Percentiles rank a stretch among this genome's conserved stretches.
Conservation (phyloP, 2,888 invertebrate species). For the Dexiosoma caninum region DNA sequence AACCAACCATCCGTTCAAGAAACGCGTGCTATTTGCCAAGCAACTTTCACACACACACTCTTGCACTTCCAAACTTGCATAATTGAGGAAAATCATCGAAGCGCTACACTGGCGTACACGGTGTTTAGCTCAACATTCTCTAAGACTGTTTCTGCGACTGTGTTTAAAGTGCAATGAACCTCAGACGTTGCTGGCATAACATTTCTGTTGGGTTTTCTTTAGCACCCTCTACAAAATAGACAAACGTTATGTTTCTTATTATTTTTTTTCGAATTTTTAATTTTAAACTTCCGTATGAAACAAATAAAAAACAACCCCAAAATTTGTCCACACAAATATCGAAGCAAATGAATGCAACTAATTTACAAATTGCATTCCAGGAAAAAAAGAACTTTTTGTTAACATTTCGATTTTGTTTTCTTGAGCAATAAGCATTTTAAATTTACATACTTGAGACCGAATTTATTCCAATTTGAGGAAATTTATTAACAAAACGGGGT, state of each 20-base stretch:
- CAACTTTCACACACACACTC: background rate
- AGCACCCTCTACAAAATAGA: slow-evolving; percentile 39
- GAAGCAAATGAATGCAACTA: slow-evolving; percentile 15
- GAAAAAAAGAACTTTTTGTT: background rate
- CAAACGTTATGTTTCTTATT: background rate
- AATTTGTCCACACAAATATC: slow-evolving; percentile 1
- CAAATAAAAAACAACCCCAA: slow-evolving; percentile 51
- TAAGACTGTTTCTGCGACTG: background rate
- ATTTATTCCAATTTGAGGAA: no score
- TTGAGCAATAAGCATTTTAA: background rate
- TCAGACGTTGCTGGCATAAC: slow-evolving; percentile 4
- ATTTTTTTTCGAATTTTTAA: background rate
- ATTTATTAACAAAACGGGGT: no score
- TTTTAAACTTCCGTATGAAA: slow-evolving; percentile 23
- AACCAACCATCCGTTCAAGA: slow-evolving; percentile 17
- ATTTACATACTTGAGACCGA: background rate
- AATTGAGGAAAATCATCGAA: slow-evolving; percentile 60
- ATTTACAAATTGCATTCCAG: slow-evolving; percentile 18
- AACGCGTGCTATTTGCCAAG: slow-evolving; percentile 64
- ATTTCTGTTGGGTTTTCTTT: slow-evolving; percentile 26
- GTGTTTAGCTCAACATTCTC: slow-evolving; percentile 45
- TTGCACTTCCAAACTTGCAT: background rate
- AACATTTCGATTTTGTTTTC: background rate
- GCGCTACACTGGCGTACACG: slow-evolving; percentile 49
- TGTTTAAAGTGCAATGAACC: slow-evolving; percentile 53